Conservation (phyloP, 2,113 vertebrate species). For the Elgaria multicarinata region DNA sequence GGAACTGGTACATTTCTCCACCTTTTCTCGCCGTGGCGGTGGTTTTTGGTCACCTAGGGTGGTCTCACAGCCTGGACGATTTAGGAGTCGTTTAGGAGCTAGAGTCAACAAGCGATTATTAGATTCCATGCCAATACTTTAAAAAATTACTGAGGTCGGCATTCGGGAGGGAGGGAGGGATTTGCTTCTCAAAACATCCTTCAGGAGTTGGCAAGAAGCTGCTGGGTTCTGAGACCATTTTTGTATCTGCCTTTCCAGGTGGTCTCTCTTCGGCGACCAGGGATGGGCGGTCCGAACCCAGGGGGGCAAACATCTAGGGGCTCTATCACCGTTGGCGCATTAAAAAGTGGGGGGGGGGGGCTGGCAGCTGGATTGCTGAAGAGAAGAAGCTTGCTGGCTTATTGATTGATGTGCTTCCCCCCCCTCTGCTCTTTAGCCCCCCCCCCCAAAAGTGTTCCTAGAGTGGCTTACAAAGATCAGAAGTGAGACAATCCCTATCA, state of each 20-base stretch:
- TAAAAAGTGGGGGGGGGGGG: background rate
- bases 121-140: slow-evolving; percentile 28
- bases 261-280: background rate
- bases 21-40: slow-evolving; percentile 7
- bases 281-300: background rate
- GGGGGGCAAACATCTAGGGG: background rate
- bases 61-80: slow-evolving; percentile 25
- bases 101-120: slow-evolving; percentile 35
- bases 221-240: slow-evolving; percentile 15
- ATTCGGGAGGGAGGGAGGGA: background rate
- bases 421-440: background rate
- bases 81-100: slow-evolving; percentile 31
- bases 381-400: background rate
- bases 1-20: slow-evolving; percentile 28
- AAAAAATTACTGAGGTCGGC: slow-evolving; percentile 17
- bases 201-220: slow-evolving; percentile 8
- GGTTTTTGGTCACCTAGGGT: slow-evolving; percentile 37
- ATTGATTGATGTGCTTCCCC: background rate
- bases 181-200: slow-evolving; percentile 17
- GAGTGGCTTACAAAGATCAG: background rate
- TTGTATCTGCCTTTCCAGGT: slow-evolving; percentile 16
- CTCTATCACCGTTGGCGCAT: too few relatives aligned
- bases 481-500: background rate
- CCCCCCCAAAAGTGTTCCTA: background rate
- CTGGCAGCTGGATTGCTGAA: background rate